A percentile compares a stretch with the other conserved stretches of the same genome.
phyloP scores from a whole-genome alignment of 2,888 invertebrate genomes.

The Horisme vitalbata region DNA sequence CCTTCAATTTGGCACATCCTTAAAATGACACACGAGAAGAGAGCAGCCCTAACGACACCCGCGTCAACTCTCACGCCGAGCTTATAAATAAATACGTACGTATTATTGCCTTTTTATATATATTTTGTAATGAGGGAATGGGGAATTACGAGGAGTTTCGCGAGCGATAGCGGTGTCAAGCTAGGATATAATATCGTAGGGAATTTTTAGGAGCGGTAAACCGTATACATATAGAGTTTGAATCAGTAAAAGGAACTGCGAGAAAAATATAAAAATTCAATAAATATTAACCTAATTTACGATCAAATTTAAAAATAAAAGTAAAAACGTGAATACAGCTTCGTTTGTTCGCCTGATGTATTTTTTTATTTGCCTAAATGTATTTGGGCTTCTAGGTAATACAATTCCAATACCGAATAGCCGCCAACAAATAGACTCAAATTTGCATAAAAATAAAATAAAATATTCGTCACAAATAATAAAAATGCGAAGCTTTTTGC shows the following conservation, averaged over 20 bases:
- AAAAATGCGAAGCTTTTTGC: no score
- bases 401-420: no score
- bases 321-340: no score
- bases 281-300: no score
- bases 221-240: neutral
- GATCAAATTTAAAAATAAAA: no score
- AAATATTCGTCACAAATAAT: no score
- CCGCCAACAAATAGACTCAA: no score
- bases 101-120: conserved; percentile 43
- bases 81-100: conserved; percentile 59
- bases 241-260: neutral
- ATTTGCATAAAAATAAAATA: no score
- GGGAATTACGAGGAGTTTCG: conserved; percentile 25
- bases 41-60: conserved; percentile 72
- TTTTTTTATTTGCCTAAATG: no score
- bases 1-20: conserved; percentile 83
- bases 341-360: no score
- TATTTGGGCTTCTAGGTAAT: no score
- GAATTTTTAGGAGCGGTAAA: conserved; percentile 3
- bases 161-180: conserved; percentile 21
- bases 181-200: conserved; percentile 11
- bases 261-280: no score
- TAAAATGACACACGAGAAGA: conserved; percentile 82
- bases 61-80: conserved; percentile 62
- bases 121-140: conserved; percentile 36